phyloP scores from a whole-genome alignment of 2,797 vertebrate genomes.

The Siniperca scherzeri region DNA sequence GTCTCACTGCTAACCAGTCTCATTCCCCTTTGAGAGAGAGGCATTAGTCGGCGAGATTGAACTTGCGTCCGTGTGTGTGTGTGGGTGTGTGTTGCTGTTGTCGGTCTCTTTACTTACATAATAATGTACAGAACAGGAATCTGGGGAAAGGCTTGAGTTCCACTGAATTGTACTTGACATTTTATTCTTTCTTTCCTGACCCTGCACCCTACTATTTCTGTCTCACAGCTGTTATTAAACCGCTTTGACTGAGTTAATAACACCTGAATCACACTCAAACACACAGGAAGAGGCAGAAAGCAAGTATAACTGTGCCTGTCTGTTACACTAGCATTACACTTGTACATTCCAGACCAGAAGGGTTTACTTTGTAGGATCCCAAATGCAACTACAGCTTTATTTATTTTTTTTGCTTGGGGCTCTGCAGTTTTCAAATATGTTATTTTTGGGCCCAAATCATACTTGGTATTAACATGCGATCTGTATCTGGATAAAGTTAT shows the following conservation, averaged over 20 bases:
- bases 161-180: conserved; percentile 64
- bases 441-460: not conserved
- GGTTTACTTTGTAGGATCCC: conserved; percentile 16
- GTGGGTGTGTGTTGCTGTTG: conserved; percentile 23
- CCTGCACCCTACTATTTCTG: not conserved
- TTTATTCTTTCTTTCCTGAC: conserved; percentile 54
- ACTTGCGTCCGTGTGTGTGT: conserved; percentile 32
- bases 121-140: conserved; percentile 67
- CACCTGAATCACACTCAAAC: conserved; percentile 51
- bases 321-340: conserved; percentile 29
- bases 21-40: conserved; percentile 83
- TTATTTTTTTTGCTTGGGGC: not conserved
- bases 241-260: conserved; percentile 65
- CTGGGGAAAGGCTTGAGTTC: conserved; percentile 45
- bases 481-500: not conserved
- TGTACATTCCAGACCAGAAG: not conserved
- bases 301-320: conserved; percentile 21
- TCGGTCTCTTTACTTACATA: conserved; percentile 49
- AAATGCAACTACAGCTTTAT: not conserved
- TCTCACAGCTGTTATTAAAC: conserved; percentile 61
- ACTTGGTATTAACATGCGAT: not conserved
- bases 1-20: conserved; percentile 77
- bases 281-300: conserved; percentile 26
- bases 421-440: not conserved
- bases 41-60: conserved; percentile 88